Evolutionary conservation across 1,140 invertebrate genomes (phyloP).

Genomic region (Drosophila melanogaster): DNA sequence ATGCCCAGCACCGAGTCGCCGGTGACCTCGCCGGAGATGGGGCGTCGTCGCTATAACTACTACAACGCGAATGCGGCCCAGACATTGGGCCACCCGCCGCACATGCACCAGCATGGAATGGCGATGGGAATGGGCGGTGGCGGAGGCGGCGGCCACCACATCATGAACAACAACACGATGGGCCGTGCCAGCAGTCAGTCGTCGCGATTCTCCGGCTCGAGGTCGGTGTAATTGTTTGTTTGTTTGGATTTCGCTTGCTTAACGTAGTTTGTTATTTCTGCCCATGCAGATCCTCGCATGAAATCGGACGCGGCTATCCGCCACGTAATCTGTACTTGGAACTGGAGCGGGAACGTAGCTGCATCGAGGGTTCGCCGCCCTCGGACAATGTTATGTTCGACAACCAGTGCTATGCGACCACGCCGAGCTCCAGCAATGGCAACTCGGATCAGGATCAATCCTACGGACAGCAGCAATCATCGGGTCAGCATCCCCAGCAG

Average conservation of each 20-base stretch:
- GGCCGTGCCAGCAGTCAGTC: conserved; percentile 83
- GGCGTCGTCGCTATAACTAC: conserved; percentile 88
- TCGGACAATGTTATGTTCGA: conserved; percentile 97
- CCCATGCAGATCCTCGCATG: conserved; percentile 87
- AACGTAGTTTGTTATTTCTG: not conserved
- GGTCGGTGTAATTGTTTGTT: conserved; percentile 66
- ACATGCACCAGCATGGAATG: conserved; percentile 85
- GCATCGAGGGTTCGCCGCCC: conserved; percentile 92
- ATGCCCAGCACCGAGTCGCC: conserved; percentile 94
- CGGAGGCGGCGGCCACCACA: conserved; percentile 76
- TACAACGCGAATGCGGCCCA: conserved; percentile 85
- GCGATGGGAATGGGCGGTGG: conserved; percentile 56
- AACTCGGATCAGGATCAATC: conserved; percentile 94
- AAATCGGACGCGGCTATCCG: conserved; percentile 86
- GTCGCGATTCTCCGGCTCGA: conserved; percentile 85
- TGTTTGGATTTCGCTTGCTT: not conserved
- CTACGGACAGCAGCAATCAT: conserved; percentile 87
- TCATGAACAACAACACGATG: conserved; percentile 85
- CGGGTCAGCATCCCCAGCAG: conserved; percentile 52
- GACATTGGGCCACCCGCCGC: conserved; percentile 83
- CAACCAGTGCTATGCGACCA: conserved; percentile 96
- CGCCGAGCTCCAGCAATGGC: conserved; percentile 95
- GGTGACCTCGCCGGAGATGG: conserved; percentile 94
- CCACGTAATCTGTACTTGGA: conserved; percentile 91
- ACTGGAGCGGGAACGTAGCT: conserved; percentile 89